Evolutionary conservation across 2,113 vertebrate genomes (phyloP).

Genomic region (Lophura nycthemera): DNA sequence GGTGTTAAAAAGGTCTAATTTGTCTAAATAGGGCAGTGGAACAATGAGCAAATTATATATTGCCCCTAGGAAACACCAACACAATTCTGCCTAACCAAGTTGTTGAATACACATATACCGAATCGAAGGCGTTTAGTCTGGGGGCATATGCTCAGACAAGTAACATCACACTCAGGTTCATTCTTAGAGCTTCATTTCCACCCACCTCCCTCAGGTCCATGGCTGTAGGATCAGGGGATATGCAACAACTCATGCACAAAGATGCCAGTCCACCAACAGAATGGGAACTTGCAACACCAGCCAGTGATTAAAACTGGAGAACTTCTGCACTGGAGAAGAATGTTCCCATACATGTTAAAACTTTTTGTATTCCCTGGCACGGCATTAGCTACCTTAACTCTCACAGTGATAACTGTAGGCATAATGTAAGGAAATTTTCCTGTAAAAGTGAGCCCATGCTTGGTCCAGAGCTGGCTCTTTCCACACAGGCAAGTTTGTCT

Average conservation of each 20-base stretch:
- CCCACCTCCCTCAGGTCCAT: neutral
- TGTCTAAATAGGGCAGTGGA: conserved; percentile 18
- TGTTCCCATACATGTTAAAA: neutral
- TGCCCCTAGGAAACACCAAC: conserved; percentile 21
- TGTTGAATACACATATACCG: neutral
- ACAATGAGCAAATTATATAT: conserved; percentile 29
- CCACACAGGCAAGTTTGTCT: neutral
- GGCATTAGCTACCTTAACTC: neutral
- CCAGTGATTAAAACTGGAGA: neutral
- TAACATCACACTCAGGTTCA: rapidly evolving
- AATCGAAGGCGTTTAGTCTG: neutral
- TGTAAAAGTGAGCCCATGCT: neutral
- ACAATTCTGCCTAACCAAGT: neutral
- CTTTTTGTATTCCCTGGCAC: neutral
- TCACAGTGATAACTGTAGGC: neutral
- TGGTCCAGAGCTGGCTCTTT: neutral
- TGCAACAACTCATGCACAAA: neutral
- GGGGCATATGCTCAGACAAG: too few relatives aligned
- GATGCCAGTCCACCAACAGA: neutral
- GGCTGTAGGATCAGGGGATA: neutral
- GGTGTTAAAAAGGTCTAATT: conserved; percentile 47
- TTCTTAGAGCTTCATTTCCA: neutral
- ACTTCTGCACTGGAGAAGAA: neutral
- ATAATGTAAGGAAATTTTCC: neutral
- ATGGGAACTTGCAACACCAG: neutral